Evolutionary conservation across 2,797 vertebrate species (phyloP).

Genomic region (Pachyuromys duprasi): DNA sequence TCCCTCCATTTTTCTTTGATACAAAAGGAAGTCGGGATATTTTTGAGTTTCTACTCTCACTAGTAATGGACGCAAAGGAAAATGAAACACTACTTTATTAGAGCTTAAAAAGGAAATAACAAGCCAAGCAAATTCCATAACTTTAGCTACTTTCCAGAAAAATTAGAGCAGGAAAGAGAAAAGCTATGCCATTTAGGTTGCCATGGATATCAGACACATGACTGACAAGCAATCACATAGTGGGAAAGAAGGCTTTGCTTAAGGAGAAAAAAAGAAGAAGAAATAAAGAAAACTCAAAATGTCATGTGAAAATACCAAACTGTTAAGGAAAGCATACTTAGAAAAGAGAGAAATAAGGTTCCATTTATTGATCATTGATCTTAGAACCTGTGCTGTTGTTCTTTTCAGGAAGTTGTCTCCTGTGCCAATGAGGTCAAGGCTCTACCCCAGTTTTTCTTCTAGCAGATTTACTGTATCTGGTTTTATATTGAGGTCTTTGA

Average conservation of each 20-base stretch:
- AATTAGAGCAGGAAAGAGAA: background rate
- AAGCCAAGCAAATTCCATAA: background rate
- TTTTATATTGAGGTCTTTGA: too few species aligned
- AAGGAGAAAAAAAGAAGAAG: too few species aligned
- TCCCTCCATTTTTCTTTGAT: background rate
- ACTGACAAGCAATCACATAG: background rate
- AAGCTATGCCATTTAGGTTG: background rate
- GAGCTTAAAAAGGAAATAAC: background rate
- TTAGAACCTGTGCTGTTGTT: too few species aligned
- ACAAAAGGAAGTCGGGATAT: background rate
- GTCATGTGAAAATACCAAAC: background rate
- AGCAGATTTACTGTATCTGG: too few species aligned
- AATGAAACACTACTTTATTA: background rate
- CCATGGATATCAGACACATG: background rate
- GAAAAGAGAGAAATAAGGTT: too few species aligned
- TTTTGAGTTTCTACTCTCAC: background rate
- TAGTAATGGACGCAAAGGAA: background rate
- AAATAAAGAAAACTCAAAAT: background rate
- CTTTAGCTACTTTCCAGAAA: background rate
- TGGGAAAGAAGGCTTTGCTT: background rate
- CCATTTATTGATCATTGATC: too few species aligned
- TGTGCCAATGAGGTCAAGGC: too few species aligned
- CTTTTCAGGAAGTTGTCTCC: too few species aligned
- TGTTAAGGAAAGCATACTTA: background rate
- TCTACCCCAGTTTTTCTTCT: too few species aligned